Base-by-base conservation (phyloP, 2,113 vertebrate species). In the Clupea harengus region DNA sequence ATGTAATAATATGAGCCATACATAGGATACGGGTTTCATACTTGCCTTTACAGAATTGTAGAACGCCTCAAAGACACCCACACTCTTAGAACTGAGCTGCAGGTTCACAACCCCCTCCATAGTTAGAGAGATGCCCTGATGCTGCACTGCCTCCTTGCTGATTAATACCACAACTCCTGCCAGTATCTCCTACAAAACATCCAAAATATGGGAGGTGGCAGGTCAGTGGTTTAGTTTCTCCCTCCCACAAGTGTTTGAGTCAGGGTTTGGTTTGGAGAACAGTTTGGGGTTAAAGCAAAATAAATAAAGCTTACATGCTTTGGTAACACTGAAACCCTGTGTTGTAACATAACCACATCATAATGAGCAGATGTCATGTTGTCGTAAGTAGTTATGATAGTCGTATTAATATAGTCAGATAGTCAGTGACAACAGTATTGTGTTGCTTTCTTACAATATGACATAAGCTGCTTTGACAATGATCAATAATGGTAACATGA, bases 41-140 rank as follows among this genome's bases (percentile, higher is more conserved):
- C 93, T 92, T 85, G 98, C 98, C 97, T 99, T 99, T 75, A 98
- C 98, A 0, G 98, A 99, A 87, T 97, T 99, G 93, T 98, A 99
- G 93, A 99, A 99, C 13, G 98, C 98, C 90, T 99, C 98, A 0
- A 99, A 99, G 83, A 99, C 96, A 0, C 98, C 98, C 80, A 99
- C 98, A 0, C 97, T 99, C 92, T 99, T 99, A 90, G 97, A 97
- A 89, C 98, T 99, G 84, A 99, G 97, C 92, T 99, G 98, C 47
- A 99, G 94, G 90, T 96, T 99, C 2, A 99, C 98, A 0, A 96
- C 91, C 0, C 98, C 98, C 90, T 99, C 98, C 97, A 99, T 97
- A 25, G 92, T 96, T 87, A 99, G 90, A 0, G 93, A 94, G 89
- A 99, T 95, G 6, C 98, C 97, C 20, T 99, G 98, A 88, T 99